phyloP scores from a whole-genome alignment of 1,140 invertebrate genomes.

The Drosophila ficusphila region DNA sequence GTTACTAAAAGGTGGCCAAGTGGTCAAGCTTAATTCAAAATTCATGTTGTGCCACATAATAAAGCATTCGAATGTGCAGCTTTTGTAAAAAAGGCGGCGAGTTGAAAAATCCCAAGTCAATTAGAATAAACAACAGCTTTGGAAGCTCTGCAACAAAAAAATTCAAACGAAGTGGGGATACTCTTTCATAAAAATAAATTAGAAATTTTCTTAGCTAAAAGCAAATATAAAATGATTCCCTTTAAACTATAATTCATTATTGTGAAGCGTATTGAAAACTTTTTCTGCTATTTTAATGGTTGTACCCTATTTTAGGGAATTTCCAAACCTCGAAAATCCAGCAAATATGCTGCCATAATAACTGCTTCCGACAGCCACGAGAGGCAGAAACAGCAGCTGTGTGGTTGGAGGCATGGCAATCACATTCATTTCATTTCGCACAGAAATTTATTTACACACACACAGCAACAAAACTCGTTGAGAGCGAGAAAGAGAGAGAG shows the following conservation, averaged over 20 bases:
- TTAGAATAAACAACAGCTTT: slow-evolving; percentile 55
- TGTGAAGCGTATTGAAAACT: too few relatives aligned
- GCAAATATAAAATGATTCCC: too few relatives aligned
- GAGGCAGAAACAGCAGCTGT: slow-evolving; percentile 10
- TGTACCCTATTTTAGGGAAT: not conserved
- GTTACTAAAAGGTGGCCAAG: not conserved
- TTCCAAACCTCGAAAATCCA: slow-evolving; percentile 29
- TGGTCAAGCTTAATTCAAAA: not conserved
- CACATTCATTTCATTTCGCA: slow-evolving; percentile 81
- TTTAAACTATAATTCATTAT: too few relatives aligned
- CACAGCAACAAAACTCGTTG: slow-evolving; percentile 38
- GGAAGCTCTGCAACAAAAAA: not conserved
- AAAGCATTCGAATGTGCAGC: slow-evolving; percentile 6
- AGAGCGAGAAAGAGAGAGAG: not conserved
- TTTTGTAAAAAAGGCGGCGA: slow-evolving; percentile 21
- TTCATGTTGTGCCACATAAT: slow-evolving; percentile 17
- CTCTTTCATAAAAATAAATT: slow-evolving; percentile 2
- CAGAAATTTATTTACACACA: slow-evolving; percentile 80
- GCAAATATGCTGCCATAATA: slow-evolving; percentile 77
- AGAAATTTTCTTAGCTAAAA: too few relatives aligned
- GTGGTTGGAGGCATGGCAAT: slow-evolving; percentile 50
- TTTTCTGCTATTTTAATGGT: not conserved
- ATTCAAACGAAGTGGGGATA: not conserved
- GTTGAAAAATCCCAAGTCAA: slow-evolving; percentile 62
- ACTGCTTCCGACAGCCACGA: slow-evolving; percentile 64